Conservation (phyloP, 2,113 vertebrate species). For the Rhabdornis inornatus region DNA sequence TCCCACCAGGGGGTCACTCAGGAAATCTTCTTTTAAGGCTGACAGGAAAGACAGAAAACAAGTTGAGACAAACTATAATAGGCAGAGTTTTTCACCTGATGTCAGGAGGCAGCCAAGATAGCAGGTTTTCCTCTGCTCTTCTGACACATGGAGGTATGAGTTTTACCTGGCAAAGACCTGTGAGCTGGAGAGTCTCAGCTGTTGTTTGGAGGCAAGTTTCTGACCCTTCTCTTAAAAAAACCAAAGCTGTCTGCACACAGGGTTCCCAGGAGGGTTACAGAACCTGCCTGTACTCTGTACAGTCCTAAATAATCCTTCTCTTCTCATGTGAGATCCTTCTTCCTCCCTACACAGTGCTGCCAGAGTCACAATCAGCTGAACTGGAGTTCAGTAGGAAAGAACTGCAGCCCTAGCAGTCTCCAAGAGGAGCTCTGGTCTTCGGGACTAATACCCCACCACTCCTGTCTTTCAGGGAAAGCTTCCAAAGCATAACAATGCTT, state of each 20-base stretch:
- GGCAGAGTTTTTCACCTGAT: neutral
- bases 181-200: neutral
- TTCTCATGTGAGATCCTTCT: neutral
- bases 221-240: neutral
- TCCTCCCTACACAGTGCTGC: neutral
- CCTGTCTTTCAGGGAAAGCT: neutral
- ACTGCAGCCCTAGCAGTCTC: neutral
- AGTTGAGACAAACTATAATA: neutral
- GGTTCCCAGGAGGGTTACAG: neutral
- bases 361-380: neutral
- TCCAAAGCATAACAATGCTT: neutral
- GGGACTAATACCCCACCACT: neutral
- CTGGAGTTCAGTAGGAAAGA: neutral
- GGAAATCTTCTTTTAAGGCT: slow-evolving; percentile 80
- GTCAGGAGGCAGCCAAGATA: neutral
- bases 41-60: slow-evolving; percentile 7
- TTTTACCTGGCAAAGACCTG: neutral
- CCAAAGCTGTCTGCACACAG: neutral
- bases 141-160: neutral
- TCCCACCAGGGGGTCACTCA: slow-evolving; percentile 62
- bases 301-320: neutral
- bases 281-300: neutral
- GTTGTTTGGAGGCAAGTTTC: neutral
- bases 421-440: slow-evolving; percentile 9
- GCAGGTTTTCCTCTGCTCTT: neutral